Evolutionary conservation across 2,888 invertebrate genomes (phyloP).

Genomic region (Apotomis betuletana): DNA sequence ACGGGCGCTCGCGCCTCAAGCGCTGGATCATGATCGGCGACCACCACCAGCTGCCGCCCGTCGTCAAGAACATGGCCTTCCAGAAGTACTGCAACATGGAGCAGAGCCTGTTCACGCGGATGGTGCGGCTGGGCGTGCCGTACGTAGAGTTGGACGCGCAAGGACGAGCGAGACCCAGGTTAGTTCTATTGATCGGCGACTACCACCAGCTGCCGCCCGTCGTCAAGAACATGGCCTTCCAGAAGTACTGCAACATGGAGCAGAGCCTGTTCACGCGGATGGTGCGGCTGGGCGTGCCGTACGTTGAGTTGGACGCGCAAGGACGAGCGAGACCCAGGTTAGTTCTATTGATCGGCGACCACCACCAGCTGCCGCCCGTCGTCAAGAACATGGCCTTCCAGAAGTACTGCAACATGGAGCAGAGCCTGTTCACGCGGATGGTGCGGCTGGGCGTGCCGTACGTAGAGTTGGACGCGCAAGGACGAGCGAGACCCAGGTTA

Average conservation of each 20-base stretch:
- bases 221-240: constrained; percentile 99
- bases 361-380: constrained; percentile 99
- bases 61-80: constrained; percentile 99
- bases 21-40: constrained; percentile 99
- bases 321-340: constrained; percentile 95
- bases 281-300: constrained; percentile 97
- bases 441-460: constrained; percentile 98
- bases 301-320: constrained; percentile 98
- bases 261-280: constrained; percentile 98
- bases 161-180: constrained; percentile 95
- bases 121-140: constrained; percentile 98
- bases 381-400: constrained; percentile 99
- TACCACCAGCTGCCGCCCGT: constrained; percentile 99
- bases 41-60: constrained; percentile 99
- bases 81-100: constrained; percentile 99
- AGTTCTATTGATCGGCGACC: constrained; percentile 91
- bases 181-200: constrained; percentile 89
- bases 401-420: constrained; percentile 99
- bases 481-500: constrained; percentile 93
- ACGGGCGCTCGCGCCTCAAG: constrained; percentile 97
- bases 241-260: constrained; percentile 99
- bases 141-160: constrained; percentile 99
- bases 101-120: constrained; percentile 97
- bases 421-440: constrained; percentile 97
- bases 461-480: constrained; percentile 98